phyloP scores from a whole-genome alignment of 1,140 invertebrate genomes.

The Drosophila malerkotliana region DNA sequence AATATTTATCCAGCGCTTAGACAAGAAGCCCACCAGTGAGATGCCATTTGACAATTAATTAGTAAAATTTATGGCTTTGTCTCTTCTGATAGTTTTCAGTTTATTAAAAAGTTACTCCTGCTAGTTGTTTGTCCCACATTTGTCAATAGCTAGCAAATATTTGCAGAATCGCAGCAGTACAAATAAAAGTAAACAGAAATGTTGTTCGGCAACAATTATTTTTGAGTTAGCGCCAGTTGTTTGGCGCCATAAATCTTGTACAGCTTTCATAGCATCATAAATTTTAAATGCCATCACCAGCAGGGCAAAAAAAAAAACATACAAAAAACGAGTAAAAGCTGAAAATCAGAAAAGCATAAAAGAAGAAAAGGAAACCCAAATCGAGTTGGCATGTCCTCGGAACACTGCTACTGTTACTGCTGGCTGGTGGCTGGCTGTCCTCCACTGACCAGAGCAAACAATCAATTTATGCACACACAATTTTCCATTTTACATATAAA shows the following conservation, averaged over 20 bases:
- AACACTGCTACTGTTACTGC: constrained; percentile 12
- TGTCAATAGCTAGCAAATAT: constrained; percentile 54
- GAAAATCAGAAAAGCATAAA: constrained; percentile 1
- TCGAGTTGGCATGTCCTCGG: constrained; percentile 34
- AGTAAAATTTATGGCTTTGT: constrained; percentile 38
- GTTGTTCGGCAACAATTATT: constrained; percentile 65
- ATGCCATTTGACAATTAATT: constrained; percentile 50
- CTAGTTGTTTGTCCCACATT: constrained; percentile 37
- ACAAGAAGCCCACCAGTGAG: neutral
- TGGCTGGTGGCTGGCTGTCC: constrained; percentile 23
- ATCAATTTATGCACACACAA: constrained; percentile 70
- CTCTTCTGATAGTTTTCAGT: constrained; percentile 20
- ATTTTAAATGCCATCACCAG: constrained; percentile 58
- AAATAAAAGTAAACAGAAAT: constrained; percentile 32
- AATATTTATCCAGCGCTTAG: constrained; percentile 41
- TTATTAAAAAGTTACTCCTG: constrained; percentile 33
- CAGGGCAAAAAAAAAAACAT: constrained; percentile 8
- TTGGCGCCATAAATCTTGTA: constrained; percentile 65
- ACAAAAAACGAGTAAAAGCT: neutral
- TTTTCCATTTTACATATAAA: constrained; percentile 45
- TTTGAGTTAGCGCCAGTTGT: constrained; percentile 59
- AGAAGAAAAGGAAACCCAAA: constrained; percentile 6
- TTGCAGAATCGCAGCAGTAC: constrained; percentile 20
- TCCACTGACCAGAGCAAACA: constrained; percentile 53
- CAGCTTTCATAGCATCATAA: constrained; percentile 70